Evolutionary conservation across 92 coral and sea anemone species (phyloP).

Genomic region (Phenganax stokvisi): DNA sequence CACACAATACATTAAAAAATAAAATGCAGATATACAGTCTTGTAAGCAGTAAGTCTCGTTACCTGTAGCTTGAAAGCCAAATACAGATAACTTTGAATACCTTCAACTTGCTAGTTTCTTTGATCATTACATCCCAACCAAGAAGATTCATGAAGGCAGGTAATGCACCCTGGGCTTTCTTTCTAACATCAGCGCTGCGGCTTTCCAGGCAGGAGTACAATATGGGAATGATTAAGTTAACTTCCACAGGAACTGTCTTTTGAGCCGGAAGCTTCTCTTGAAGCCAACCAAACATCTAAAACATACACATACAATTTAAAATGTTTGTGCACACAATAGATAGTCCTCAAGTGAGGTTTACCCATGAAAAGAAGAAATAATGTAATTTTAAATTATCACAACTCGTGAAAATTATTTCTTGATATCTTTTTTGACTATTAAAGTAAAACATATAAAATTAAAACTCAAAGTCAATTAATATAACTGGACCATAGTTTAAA

Average conservation of each 20-base stretch:
- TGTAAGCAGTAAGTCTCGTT: background rate
- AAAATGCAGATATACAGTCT: background rate
- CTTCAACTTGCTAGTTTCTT: slow-evolving; percentile 92
- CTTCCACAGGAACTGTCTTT: slow-evolving; percentile 60
- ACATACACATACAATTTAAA: background rate
- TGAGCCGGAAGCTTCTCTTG: slow-evolving; percentile 80
- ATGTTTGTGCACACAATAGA: background rate
- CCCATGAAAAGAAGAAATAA: too few relatives aligned
- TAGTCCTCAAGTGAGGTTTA: too few relatives aligned
- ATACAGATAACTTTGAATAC: slow-evolving; percentile 30
- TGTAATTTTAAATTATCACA: too few relatives aligned
- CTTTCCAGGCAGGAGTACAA: slow-evolving; percentile 86
- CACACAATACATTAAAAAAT: background rate
- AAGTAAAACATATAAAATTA: too few relatives aligned
- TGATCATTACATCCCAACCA: slow-evolving; percentile 87
- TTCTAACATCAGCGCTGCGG: slow-evolving; percentile 92
- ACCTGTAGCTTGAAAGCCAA: background rate
- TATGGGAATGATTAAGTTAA: slow-evolving; percentile 66
- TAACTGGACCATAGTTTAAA: too few relatives aligned
- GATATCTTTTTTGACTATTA: too few relatives aligned
- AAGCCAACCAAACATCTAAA: slow-evolving; percentile 86
- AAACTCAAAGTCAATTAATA: too few relatives aligned
- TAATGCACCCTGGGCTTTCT: slow-evolving; percentile 88
- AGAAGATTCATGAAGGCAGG: slow-evolving; percentile 81
- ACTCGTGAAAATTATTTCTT: too few relatives aligned